These are phyloP conservation scores for Neopipo cinnamomea DNA, from an alignment of 2,113 vertebrate species.

Conservation along the genomic window DNA sequence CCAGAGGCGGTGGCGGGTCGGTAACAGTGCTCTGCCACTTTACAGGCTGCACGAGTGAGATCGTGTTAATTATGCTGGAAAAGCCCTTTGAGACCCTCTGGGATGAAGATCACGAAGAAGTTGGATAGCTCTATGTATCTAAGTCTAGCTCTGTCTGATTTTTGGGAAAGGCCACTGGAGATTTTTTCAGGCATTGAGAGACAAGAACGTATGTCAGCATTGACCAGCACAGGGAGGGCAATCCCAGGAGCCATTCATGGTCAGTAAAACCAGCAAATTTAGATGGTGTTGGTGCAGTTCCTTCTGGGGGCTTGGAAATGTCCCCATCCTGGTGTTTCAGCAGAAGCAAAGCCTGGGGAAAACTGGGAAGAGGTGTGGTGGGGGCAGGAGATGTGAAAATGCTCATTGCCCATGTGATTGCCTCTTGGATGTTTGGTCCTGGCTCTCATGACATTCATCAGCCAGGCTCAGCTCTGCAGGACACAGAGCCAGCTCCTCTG, in stretches of 20 bases:
- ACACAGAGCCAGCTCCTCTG: not conserved
- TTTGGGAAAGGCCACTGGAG: not conserved
- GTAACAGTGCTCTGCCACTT: conserved; percentile 31
- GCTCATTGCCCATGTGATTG: not conserved
- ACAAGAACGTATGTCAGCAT: accelerated
- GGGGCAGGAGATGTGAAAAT: not conserved
- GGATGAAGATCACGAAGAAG: not conserved
- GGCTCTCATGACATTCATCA: not conserved
- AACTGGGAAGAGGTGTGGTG: not conserved
- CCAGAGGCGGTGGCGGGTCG: not conserved
- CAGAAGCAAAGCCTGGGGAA: not conserved
- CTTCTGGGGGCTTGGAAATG: not conserved
- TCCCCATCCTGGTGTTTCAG: not conserved
- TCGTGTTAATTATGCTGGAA: not conserved
- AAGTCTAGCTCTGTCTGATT: not conserved
- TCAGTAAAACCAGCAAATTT: not conserved
- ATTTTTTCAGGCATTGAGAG: not conserved
- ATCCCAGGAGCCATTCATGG: not conserved
- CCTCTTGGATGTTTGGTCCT: not conserved
- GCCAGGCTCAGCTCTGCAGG: not conserved
- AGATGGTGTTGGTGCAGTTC: not conserved
- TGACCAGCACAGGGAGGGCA: not conserved
- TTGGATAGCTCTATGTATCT: not conserved
- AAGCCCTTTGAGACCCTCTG: conserved; percentile 27
- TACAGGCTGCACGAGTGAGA: not conserved